Evolutionary conservation across 2,797 vertebrate species (phyloP).

Genomic region (Periparus ater): DNA sequence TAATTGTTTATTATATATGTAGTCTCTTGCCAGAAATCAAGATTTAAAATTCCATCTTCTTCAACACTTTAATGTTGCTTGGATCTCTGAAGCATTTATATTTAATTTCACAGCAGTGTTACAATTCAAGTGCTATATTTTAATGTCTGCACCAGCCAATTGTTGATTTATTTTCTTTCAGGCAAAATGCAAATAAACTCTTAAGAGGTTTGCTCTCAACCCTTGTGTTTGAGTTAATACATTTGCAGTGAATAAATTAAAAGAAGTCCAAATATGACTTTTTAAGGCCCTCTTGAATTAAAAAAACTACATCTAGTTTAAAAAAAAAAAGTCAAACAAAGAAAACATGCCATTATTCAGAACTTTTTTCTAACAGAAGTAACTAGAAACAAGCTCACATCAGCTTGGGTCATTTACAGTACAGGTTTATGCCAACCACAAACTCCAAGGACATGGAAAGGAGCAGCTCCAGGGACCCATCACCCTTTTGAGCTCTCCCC

Average conservation of each 20-base stretch:
- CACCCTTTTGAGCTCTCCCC: background rate
- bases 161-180: conserved; percentile 69
- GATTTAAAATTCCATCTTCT: conserved; percentile 36
- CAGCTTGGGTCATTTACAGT: background rate
- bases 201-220: conserved; percentile 59
- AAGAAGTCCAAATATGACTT: background rate
- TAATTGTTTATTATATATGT: conserved; percentile 38
- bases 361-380: background rate
- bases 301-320: background rate
- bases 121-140: conserved; percentile 45
- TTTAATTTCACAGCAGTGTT: conserved; percentile 61
- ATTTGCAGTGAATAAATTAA: conserved; percentile 57
- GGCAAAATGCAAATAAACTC: conserved; percentile 66
- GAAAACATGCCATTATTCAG: background rate
- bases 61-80: conserved; percentile 42
- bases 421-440: fast-evolving
- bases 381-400: background rate
- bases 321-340: background rate
- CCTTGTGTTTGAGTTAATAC: conserved; percentile 51
- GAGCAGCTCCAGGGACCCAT: background rate
- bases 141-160: conserved; percentile 45
- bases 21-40: conserved; percentile 46
- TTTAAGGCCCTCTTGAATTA: background rate
- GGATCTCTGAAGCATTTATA: conserved; percentile 46
- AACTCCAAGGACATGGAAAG: fast-evolving